A percentile compares a stretch with the other conserved stretches of the same genome.
These are phyloP conservation scores for Stegostoma tigrinum DNA, from an alignment of 2,113 vertebrate species.

Conservation along the genomic window DNA sequence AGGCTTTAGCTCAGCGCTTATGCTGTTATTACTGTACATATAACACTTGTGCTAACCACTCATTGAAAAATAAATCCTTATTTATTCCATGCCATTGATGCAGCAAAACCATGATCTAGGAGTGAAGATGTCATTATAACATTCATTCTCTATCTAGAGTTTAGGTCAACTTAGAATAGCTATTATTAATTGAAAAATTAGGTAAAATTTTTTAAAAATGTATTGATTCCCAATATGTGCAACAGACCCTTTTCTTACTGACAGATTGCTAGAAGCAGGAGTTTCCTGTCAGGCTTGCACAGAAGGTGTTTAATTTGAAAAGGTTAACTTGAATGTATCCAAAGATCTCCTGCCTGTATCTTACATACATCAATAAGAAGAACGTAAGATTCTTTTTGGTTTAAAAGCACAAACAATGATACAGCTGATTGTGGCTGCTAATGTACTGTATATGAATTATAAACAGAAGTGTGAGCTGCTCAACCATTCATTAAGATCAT, in stretches of 20 bases:
- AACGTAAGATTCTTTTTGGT: too few relatives aligned
- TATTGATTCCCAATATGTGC: neutral
- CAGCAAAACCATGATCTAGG: neutral
- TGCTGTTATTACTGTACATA: neutral
- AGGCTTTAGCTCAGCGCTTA: neutral
- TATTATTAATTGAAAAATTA: neutral
- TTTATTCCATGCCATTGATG: neutral
- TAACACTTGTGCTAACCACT: neutral
- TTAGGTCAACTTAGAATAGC: neutral
- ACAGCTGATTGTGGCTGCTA: too few relatives aligned
- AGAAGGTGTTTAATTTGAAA: neutral
- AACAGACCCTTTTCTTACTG: neutral
- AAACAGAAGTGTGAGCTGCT: too few relatives aligned
- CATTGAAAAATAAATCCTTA: neutral
- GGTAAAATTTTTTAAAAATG: neutral
- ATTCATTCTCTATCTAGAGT: neutral
- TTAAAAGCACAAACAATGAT: too few relatives aligned
- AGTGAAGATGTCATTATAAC: neutral
- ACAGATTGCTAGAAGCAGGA: neutral
- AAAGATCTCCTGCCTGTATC: neutral
- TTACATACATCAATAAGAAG: too few relatives aligned
- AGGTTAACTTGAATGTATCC: neutral
- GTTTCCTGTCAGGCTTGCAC: neutral
- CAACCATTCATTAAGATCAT: too few relatives aligned
- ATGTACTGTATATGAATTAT: too few relatives aligned